Percentiles rank a stretch among this genome's conserved stretches.
phyloP scores from a whole-genome alignment of 2,888 invertebrate genomes.

The Eilema caniola region DNA sequence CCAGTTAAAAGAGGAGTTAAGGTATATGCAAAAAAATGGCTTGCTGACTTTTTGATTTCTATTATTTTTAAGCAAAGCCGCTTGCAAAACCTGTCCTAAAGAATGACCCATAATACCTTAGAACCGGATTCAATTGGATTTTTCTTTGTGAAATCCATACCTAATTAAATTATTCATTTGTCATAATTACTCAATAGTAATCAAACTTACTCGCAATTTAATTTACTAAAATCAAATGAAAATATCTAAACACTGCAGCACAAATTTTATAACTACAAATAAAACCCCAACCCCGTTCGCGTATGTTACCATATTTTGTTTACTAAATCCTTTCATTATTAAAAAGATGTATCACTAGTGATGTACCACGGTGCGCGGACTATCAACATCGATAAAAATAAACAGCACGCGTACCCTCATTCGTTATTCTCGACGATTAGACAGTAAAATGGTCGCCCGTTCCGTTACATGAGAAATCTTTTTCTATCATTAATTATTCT shows the following conservation, averaged over 20 bases:
- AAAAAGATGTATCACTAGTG: slow-evolving; percentile 79
- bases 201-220: neutral
- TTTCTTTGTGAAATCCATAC: too few relatives aligned
- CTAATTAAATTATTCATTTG: neutral
- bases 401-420: slow-evolving; percentile 50
- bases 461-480: slow-evolving; percentile 69
- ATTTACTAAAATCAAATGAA: neutral
- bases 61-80: too few relatives aligned
- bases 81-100: too few relatives aligned
- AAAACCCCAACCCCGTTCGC: slow-evolving; percentile 1
- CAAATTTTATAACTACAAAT: slow-evolving; percentile 9
- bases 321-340: slow-evolving; percentile 83
- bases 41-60: too few relatives aligned
- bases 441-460: slow-evolving; percentile 51
- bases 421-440: slow-evolving; percentile 60
- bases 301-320: slow-evolving; percentile 52
- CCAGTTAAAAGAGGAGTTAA: too few relatives aligned
- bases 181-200: neutral
- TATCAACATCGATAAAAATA: slow-evolving; percentile 66
- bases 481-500: slow-evolving; percentile 73
- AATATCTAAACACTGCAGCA: neutral
- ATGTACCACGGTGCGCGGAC: slow-evolving; percentile 49
- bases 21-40: too few relatives aligned
- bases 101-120: too few relatives aligned
- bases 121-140: too few relatives aligned